Evolutionary conservation across 2,113 vertebrate species (phyloP), one percentile per base, ranked within the genome.

Genomic region (Carassius auratus): DNA sequence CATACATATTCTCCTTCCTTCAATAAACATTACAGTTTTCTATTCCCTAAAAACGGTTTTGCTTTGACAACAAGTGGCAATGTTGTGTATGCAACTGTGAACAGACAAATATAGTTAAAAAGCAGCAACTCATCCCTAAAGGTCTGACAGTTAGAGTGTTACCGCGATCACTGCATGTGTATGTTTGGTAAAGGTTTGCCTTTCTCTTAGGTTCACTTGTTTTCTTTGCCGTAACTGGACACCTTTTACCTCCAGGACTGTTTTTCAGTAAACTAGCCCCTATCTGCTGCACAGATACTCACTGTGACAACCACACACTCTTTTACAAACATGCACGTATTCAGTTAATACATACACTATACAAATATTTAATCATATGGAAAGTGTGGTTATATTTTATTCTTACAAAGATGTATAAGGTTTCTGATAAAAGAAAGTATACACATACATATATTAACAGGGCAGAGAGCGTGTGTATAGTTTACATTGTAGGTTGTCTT

Each of bases 151-250:
- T 36, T 30, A 74, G 42, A 84, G 76, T 52, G 86, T 30, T 30
- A 38, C 38, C 7, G 38, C 38, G 42, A 74, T 61, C 78, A 15
- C 30, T 84, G 45, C 42, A 79, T 62, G 42, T 75, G 68, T 68
- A 48, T 26, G 68, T 17, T 62, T 62, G 26, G n/a, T 84, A 36
- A 80, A 80, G 78, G 76, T 48, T 85, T 81, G 84, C 36, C 48
- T 57, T 76, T 62, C 50, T 66, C 79, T 68, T 62, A 26, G 68
- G 68, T 64, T 23, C 50, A 48, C 66, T 84, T 81, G 77, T 86
- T 88, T 86, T 61, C 81, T 86, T 88, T 81, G 76, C 85, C 26
- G 89, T 88, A 88, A 90, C 82, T 76, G 30, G 86, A 90, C 87
- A 88, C 89, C 77, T 75, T 66, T 79, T 84, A 76, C 86, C 84